Evolutionary conservation across 2,888 invertebrate genomes (phyloP), one percentile per base, ranked within the genome.

Genomic region (Aricia artaxerxes): DNA sequence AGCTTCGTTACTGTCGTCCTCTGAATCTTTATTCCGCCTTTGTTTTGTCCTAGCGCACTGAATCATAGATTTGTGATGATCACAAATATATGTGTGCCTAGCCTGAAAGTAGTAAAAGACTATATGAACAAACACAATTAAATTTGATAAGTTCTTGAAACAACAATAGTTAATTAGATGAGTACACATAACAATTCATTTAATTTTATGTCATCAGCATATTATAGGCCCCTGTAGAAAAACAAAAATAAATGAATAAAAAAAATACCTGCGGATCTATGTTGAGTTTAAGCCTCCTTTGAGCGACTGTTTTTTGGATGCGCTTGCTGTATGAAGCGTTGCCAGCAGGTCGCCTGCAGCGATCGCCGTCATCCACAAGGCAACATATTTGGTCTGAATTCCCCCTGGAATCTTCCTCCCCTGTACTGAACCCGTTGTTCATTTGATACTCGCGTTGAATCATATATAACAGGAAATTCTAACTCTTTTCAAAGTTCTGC

Each of bases 271-370:
- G 93, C 82, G 90, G 96, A 93, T 99, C 99, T 85, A 98, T 96
- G 89, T 96, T 97, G 72, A 99, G 96, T 89, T 98, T 98, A 72
- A 99, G 96, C 86, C 98, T 96, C 86, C 98, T 96, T 88, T 98
- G 98, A 78, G 97, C 97, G 60, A 99, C 99, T 80, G 98, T 99
- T 91, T 99, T 99, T 92, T 99, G 99, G 86, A 99, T 98, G 84
- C 99, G 96, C 91, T 99, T 99, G 92, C 98, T 99, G 94, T 99
- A 99, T 75, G 98, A 98, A 84, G 99, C 99, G 95, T 98, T 98
- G 82, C 98, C 98, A 84, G 98, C 99, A 80, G 97, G 96, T 87
- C 98, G 96, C 83, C 96, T 95, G 92, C 99, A 99, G 84, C 98
- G 95, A 84, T 97, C 97, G 83, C 97, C 96, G 90, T 98, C 98